Base-by-base conservation (phyloP, 2,113 vertebrate genomes). In the Hydrochoerus hydrochaeris region DNA sequence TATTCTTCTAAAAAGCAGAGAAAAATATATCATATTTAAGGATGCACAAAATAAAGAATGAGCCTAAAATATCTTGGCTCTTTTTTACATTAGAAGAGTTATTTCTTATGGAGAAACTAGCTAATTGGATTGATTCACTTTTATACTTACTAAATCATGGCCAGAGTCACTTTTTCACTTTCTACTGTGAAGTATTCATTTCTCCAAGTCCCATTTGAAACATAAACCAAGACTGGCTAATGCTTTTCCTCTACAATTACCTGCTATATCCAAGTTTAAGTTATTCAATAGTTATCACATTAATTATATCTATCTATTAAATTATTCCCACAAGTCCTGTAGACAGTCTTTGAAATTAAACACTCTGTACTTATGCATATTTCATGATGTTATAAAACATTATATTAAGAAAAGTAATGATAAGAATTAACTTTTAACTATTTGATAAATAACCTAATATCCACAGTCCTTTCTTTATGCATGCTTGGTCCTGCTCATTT, bases 341-440 rank as follows among this genome's bases (percentile, higher is more conserved):
- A 90, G 75, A 93, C 44, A 78, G 71, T 89, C 46, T 91, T 96
- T 85, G 93, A 93, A 96, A 92, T 88, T 54, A 57, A 92, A 16
- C 69, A 88, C 91, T 96, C 82, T 95, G 16, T 82, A 87, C 94
- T 81, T 95, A 82, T 94, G 49, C 60, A 95, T 91, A 92, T 95
- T 97, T 92, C 65, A 96, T 93, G 90, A 77, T 85, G 26, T 49
- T 89, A 38, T 54, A 85, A 83, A 87, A 85, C 35, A 80, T 30
- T 91, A 87, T 93, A 88, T 96, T 96, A 85, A 85, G 69, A 80
- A 96, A 90, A 96, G 54, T 54, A 95, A 92, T 90, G 63, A 62
- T 83, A 92, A 91, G 38, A 67, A 80, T 85, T n/a, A n/a, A 92
- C 65, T 96, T 94, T 95, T 46, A 92, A 57, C 17, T 57, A 19